These are phyloP conservation scores for Harpagoxenus sublaevis DNA, from an alignment of 2,888 invertebrate species.

Conservation along the genomic window DNA sequence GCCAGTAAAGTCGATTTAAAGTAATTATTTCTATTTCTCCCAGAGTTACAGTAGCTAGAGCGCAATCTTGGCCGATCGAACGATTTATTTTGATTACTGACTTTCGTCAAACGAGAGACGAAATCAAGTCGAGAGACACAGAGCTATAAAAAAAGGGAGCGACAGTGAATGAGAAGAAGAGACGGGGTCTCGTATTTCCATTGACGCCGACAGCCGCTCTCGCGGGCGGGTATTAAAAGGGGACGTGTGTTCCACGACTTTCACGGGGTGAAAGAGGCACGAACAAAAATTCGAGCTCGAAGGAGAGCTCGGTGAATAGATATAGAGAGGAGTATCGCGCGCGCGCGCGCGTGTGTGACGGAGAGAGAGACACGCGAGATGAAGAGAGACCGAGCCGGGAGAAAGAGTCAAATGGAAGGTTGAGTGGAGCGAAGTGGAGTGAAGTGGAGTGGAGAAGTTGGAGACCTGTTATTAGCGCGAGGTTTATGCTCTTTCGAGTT, in stretches of 20 bases:
- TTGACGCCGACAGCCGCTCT: constrained; percentile 70
- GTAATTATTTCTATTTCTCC: background rate
- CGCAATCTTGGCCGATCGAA: background rate
- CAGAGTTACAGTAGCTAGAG: background rate
- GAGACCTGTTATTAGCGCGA: constrained; percentile 86
- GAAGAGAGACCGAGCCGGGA: constrained; percentile 45
- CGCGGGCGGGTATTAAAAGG: constrained; percentile 74
- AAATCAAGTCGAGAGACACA: constrained; percentile 32
- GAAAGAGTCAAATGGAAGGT: constrained; percentile 66
- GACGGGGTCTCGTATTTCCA: constrained; percentile 63
- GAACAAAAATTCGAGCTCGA: constrained; percentile 49
- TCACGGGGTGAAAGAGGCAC: constrained; percentile 41
- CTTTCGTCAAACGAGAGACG: background rate
- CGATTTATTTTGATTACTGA: background rate
- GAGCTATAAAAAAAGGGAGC: constrained; percentile 14
- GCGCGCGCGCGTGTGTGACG: background rate
- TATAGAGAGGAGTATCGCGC: constrained; percentile 17
- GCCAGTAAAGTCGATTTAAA: too few relatives aligned
- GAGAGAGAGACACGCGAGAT: constrained; percentile 1
- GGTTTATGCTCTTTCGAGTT: constrained; percentile 86
- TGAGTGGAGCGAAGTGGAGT: constrained; percentile 77
- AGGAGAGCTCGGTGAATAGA: constrained; percentile 22
- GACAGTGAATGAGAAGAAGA: constrained; percentile 54
- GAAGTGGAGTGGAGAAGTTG: constrained; percentile 81
- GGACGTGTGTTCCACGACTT: constrained; percentile 57